Base-by-base conservation (phyloP, 2,113 vertebrate species). In the Stigmatopora argus region DNA sequence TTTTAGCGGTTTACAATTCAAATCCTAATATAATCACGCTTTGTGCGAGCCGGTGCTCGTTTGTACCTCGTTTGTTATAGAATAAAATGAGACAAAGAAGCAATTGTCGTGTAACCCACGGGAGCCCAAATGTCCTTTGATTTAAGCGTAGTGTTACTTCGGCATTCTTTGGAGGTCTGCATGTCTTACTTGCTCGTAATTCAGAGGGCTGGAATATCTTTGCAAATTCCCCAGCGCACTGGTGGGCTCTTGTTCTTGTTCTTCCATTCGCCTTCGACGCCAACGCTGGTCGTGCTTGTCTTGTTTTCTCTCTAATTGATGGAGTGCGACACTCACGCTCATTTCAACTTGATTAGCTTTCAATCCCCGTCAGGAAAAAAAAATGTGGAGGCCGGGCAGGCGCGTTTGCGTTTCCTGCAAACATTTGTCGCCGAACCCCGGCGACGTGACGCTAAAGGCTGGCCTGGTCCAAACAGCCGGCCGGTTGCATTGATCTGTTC, bases 401-500 rank as follows among this genome's bases (percentile, higher is more conserved):
- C 38, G 45, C 41, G 65, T 72, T 83, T 38, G 21, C 10, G 35
- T 60, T 85, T 69, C 65, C 18, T 61, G 57, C 63, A 53, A 52
- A 41, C 70, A 82, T 85, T 78, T 52, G 63, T 83, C 83, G 82
- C 70, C 26, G 47, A 38, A 51, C 46, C 12, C 21, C 52, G 7
- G 73, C 70, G 87, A 79, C 76, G 66, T 38, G 46, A 65, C 62
- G 71, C 62, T 76, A 60, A 74, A 38, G 73, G 62, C 74, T 9
- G 21, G 72, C 45, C 71, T 78, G 75, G 75, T 81, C 74, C 26
- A 17, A 78, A 71, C 65, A 67, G 26, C 8, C 64, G 72, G 75
- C 75, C n/a, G n/a, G n/a, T n/a, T n/a, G n/a, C 55, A 66, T 85
- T 19, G 65, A 82, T 84, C 79, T 74, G 46, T 69, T 73, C 73